Percentiles rank a stretch among this genome's conserved stretches.
Conservation (phyloP, 2,113 vertebrate genomes). For the Sinocyclocheilus anshuiensis region DNA sequence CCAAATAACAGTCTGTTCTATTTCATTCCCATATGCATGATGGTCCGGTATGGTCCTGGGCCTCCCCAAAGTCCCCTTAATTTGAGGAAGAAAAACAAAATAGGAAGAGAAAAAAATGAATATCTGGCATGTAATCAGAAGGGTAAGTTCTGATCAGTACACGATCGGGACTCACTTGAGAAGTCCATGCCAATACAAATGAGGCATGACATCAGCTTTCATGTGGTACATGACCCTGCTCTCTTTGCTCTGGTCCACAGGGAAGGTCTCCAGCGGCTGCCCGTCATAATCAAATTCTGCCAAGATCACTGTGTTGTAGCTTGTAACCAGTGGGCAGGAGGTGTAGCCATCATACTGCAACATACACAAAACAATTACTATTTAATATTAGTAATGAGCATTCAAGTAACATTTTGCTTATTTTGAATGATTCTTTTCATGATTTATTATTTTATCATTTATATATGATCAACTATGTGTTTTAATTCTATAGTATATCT, state of each 20-base stretch:
- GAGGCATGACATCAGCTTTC: slow-evolving; percentile 95
- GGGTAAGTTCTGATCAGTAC: neutral
- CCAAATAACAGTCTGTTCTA: slow-evolving; percentile 54
- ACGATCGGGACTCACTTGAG: slow-evolving; percentile 80
- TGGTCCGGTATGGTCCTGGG: slow-evolving; percentile 86
- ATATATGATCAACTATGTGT: no score
- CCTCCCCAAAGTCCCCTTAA: slow-evolving; percentile 95
- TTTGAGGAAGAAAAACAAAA: neutral
- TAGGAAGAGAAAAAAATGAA: neutral
- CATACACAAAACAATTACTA: slow-evolving; percentile 4
- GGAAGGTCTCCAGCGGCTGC: slow-evolving; percentile 93
- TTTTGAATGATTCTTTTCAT: no score
- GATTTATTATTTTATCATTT: no score
- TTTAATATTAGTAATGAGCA: neutral
- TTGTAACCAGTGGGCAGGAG: slow-evolving; percentile 91
- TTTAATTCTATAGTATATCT: no score
- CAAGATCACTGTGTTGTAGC: slow-evolving; percentile 89
- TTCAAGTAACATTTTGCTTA: no score
- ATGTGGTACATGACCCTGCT: slow-evolving; percentile 88
- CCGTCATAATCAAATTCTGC: slow-evolving; percentile 91
- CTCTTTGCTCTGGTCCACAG: slow-evolving; percentile 93
- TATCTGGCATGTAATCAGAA: neutral
- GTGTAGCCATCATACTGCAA: slow-evolving; percentile 95
- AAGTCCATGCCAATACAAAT: slow-evolving; percentile 91
- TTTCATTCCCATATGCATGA: slow-evolving; percentile 90